Base-by-base conservation (phyloP, 2,888 invertebrate species). In the Oasisia sp. region DNA sequence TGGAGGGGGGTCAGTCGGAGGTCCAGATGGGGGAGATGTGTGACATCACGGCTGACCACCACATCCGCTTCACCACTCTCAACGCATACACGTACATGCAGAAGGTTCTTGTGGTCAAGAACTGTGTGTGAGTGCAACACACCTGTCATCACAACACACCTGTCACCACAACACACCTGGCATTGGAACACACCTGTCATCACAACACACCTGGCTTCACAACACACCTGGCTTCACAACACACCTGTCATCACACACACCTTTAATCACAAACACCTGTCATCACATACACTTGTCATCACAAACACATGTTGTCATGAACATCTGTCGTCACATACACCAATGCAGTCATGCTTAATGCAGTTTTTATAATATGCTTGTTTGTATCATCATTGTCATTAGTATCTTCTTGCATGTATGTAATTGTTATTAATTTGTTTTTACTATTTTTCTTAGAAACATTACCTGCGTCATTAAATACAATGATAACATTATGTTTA, bases 31-130 rank as follows among this genome's bases (percentile, higher is more conserved):
- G 96, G 32, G 96, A 96, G 93, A 92, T 95, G 45, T 94, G 94
- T 90, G 96, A 96, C 92, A 93, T 94, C 32, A 94, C 95, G 0
- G 95, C 96, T 2, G 94, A 96, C 93, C 94, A 96, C 92, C 94
- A 96, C 45, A 93, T 96, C 89, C 94, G 94, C 92, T 96, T 96
- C 94, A 95, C 95, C 92, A 94, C 95, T 44, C 95, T 96, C 12
- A 96, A 96, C 93, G 96, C 96, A 4, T 96, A 94, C 94, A 96
- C 96, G 0, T 96, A 96, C 94, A 95, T 95, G 14, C 95, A 96
- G 92, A 95, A 95, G 38, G 93, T 93, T 8, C 93, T 96, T 74
- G 94, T 93, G 7, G 94, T 96, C 12, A 94, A 94, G 93, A 96
- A 96, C 92, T 93, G 92, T 89, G 95, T 95, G 96, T 96, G 93